phyloP scores from a whole-genome alignment of 2,113 vertebrate genomes.

The Pitta sordida region DNA sequence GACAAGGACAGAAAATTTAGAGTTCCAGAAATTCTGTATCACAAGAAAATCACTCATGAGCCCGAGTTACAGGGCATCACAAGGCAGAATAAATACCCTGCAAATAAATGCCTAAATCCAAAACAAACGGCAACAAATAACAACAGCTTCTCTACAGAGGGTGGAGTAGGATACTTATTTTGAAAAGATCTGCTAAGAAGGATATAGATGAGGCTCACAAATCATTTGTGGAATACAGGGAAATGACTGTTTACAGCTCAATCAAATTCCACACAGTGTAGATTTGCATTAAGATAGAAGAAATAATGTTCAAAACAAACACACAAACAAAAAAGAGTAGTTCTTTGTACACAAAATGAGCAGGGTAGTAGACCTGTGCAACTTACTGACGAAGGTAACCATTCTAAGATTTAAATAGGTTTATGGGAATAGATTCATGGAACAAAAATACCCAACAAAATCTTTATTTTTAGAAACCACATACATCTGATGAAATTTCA shows the following conservation, averaged over 20 bases:
- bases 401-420: neutral
- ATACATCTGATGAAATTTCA: neutral
- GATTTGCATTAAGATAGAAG: neutral
- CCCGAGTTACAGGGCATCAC: neutral
- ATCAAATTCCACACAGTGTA: neutral
- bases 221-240: neutral
- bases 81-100: neutral
- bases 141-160: neutral
- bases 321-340: neutral
- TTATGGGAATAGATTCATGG: neutral
- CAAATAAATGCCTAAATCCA: neutral
- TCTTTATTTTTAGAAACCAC: neutral
- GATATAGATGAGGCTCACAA: neutral
- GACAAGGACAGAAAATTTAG: rapidly evolving
- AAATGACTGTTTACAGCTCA: neutral
- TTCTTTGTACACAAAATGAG: neutral
- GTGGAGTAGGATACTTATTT: neutral
- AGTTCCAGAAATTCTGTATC: neutral
- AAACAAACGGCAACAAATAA: neutral
- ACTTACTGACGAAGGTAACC: neutral
- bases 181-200: neutral
- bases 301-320: neutral
- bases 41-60: neutral
- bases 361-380: neutral
- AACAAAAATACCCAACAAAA: neutral